These are phyloP conservation scores for Drosophila tripunctata DNA, from an alignment of 2,888 invertebrate species.

Conservation along the genomic window DNA sequence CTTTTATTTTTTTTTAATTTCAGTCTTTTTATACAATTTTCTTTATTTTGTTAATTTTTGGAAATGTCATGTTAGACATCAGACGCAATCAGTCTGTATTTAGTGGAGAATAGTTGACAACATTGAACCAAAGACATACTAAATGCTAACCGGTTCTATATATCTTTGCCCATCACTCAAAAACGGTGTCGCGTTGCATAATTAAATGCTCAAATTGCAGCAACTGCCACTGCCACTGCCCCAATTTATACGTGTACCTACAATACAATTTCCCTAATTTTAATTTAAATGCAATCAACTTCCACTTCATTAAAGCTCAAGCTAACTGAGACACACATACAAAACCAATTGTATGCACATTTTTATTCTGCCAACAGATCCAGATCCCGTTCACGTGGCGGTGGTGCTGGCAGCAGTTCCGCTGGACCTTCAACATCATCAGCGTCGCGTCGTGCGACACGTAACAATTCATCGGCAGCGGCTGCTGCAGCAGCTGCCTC, in stretches of 20 bases:
- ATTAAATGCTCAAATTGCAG: slow-evolving; percentile 65
- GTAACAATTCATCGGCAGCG: slow-evolving; percentile 57
- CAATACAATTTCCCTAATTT: slow-evolving; percentile 7
- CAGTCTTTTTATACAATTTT: no score
- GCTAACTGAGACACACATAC: slow-evolving; percentile 6
- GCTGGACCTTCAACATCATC: slow-evolving; percentile 79
- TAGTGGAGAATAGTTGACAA: no score
- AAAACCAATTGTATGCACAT: background rate
- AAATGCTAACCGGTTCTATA: slow-evolving; percentile 30
- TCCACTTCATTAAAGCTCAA: slow-evolving; percentile 54
- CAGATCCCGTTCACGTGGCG: slow-evolving; percentile 79
- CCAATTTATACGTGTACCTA: no score
- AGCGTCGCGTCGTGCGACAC: slow-evolving; percentile 73
- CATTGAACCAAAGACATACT: no score
- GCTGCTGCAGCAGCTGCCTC: slow-evolving; percentile 73
- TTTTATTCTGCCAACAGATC: slow-evolving; percentile 45
- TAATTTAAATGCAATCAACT: slow-evolving; percentile 64
- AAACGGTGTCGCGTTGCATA: slow-evolving; percentile 56
- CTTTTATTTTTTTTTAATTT: no score
- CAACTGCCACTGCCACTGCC: no score
- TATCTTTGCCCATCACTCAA: slow-evolving; percentile 14
- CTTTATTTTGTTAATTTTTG: no score
- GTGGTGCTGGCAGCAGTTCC: slow-evolving; percentile 69
- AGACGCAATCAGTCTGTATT: no score
- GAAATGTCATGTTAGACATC: no score